Evolutionary conservation across 2,888 invertebrate species (phyloP), one percentile per base, ranked within the genome.

Genomic region (Lottia scabra): DNA sequence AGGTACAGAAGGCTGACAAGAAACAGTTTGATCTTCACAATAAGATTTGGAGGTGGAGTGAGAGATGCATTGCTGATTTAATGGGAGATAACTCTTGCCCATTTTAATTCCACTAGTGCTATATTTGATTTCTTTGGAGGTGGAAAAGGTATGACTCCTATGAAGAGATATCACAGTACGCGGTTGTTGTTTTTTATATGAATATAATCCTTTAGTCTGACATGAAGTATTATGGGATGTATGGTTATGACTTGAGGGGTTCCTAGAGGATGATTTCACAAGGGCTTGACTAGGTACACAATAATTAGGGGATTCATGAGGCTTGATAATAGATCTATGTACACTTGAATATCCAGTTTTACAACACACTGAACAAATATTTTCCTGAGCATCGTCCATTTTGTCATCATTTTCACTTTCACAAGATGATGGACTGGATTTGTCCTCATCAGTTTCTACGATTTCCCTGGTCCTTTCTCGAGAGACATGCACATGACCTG

Each of bases 221-320:
- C 19, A 56, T 16, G 26, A 15, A 26, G 16, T 45, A 38, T 48
- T 63, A 38, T 23, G 27, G 16, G 38, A n/a, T 16, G n/a, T 26
- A 15, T 23, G 12, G 38, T 38, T 38, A 38, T 38, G 38, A 38
- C 38, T 38, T 38, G 38, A 38, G 5, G 38, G 38, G 8, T 38
- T 38, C 38, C 38, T 38, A 56, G 62, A 23, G 8, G n/a, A 65
- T n/a, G 48, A 56, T 23, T 70, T 67, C 38, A 63, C 71, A 67
- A 71, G 65, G 68, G 65, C 65, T 44, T 75, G 75, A 75, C 75
- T 75, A 75, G 75, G 64, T 46, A 67, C 65, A 12, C 67, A 68
- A 56, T 38, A 38, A 38, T 46, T 64, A 63, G 46, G 62, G 23
- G 23, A 19, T 43, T 44, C 43, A 12, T 19, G 19, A 13, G 65